A percentile compares a stretch with the other conserved stretches of the same genome.
phyloP scores from a whole-genome alignment of 2,797 vertebrate species.

The Notolabrus celidotus region DNA sequence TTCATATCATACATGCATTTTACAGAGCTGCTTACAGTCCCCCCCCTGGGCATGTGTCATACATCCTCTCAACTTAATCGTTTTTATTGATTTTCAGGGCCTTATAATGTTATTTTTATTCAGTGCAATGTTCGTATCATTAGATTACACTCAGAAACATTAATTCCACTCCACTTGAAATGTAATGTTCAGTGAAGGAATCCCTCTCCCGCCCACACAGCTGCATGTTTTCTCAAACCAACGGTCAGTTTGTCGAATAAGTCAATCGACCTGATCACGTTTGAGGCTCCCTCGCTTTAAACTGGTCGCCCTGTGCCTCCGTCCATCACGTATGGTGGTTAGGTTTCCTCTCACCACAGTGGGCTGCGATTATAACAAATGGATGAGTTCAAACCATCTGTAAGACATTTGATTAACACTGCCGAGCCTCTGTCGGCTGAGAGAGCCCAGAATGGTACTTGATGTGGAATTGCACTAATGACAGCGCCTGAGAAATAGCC shows the following conservation, averaged over 20 bases:
- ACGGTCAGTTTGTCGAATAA: conserved; percentile 51
- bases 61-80: background rate
- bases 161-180: conserved; percentile 52
- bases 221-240: conserved; percentile 34
- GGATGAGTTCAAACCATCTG: conserved; percentile 87
- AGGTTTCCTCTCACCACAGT: conserved; percentile 67
- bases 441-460: conserved; percentile 57
- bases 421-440: conserved; percentile 54
- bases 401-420: conserved; percentile 86
- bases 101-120: conserved; percentile 23
- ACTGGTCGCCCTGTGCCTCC: conserved; percentile 73
- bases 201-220: conserved; percentile 45
- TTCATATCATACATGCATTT: background rate
- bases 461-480: conserved; percentile 79
- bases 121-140: conserved; percentile 35
- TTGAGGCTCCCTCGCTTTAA: conserved; percentile 48
- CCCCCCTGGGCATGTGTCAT: background rate
- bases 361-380: conserved; percentile 85
- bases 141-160: conserved; percentile 53
- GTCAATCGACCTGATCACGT: conserved; percentile 56
- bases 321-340: conserved; percentile 76
- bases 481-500: conserved; percentile 68
- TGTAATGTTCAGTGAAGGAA: conserved; percentile 51
- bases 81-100: conserved; percentile 19
- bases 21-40: background rate